Evolutionary conservation across 1,140 invertebrate species (phyloP), one percentile per base, ranked within the genome.

Genomic region (Pogonognathellus flavescens): DNA sequence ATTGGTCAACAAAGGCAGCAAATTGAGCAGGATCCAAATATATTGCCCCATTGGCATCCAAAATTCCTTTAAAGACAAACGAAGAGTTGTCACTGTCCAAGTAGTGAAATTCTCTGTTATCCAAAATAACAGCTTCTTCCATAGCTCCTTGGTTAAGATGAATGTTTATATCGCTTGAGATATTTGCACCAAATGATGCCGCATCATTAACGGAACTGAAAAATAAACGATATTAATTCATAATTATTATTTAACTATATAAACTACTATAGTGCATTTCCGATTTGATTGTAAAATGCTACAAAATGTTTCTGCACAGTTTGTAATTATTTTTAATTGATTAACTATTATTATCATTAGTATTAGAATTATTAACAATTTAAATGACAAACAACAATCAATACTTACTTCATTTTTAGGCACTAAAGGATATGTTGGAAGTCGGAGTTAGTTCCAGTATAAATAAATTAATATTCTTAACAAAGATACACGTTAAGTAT

Each of bases 11-110:
- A 14, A 86, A 52, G 20, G 76, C 83, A 25, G 80, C 83, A 72
- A 85, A 84, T 52, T 86, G 84, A 16, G 82, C 59, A 18, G 80
- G 62, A 16, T 87, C 86, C 18, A 88, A 84, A 66, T 82, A 80
- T 16, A 86, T 16, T 11, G 70, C 31, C 11, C 85, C 85, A 83
- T 86, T 85, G 10, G 16, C 13, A 20, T 87, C 88, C 11, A 87
- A 50, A 13, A 88, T 60, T 22, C 85, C 85, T 83, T 87, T 82
- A 22, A 88, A 83, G 9, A 88, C 82, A n/a, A 88, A 52, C 20
- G 80, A 83, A 0, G 82, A 60, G 62, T 59, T 86, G 5, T 88
- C 87, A 55, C n/a, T 49, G 20, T 88, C 87, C 5, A 88, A 18
- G 16, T 76, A 85, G 1, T 85, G 82, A 9, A 86, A 20, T n/a